Base-by-base conservation (phyloP, 2,797 vertebrate genomes). In the Chaenodraco wilsoni region DNA sequence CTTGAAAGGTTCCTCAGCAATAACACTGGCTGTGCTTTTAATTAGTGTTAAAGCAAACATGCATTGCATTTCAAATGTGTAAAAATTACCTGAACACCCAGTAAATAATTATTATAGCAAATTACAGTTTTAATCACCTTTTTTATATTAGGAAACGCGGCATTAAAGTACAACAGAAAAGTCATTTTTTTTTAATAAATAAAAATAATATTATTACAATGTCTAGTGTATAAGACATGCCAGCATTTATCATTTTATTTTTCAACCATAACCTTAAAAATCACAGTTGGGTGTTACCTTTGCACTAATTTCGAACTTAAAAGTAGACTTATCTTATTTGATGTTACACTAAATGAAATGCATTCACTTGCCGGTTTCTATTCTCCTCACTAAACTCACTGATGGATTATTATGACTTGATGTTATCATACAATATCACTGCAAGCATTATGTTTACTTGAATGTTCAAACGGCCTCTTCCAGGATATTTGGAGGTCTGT, bases 401-500 rank as follows among this genome's bases (percentile, higher is more conserved):
- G 3, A 44, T 66, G 13, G 45, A 10, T 23, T 41, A 41, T 21
- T 33, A 16, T 41, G 8, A 37, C 45, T 61, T 27, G 14, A n/a
- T 51, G 3, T 48, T 52, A 9, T 19, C 51, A 3, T 21, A 16
- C 41, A 8, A 41, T 40, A 11, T 43, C 51, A 33, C 51, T 17
- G 7, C n/a, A 12, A 2, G 3, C 16, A 27, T 37, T 37, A 37
- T 2, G 55, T 37, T 9, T 46, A 19, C 16, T 62, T 40, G 4
- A 43, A 70, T 65, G 21, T 49, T 55, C 17, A 51, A 75, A 49
- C 44, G 19, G 23, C 37, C 43, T 64, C 45, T 52, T 74, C 14
- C 72, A 98, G 97, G 95, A 93, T 97, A 94, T 98, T 97, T 90
- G 97, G 97, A 91, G 97, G 97, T 91, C 95, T 99, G 94, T 88